A percentile compares a stretch with the other conserved stretches of the same genome.
Evolutionary conservation across 2,113 vertebrate genomes (phyloP).

Genomic region (Athene noctua): DNA sequence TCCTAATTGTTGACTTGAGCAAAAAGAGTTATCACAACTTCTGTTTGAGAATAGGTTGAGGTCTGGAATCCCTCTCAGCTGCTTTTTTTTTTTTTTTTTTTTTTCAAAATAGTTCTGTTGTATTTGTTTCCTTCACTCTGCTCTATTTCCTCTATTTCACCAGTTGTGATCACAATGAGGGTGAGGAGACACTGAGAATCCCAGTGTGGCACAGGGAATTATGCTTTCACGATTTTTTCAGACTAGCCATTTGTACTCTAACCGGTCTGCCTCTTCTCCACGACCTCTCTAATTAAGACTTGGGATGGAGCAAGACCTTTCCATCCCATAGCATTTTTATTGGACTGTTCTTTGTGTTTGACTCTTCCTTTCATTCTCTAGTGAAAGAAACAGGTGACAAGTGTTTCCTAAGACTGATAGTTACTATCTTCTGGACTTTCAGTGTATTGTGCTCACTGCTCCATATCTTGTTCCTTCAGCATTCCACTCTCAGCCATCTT

Average conservation of each 20-base stretch:
- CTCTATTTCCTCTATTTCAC: neutral
- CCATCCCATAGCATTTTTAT: neutral
- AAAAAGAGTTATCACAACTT: neutral
- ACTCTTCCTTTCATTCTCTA: neutral
- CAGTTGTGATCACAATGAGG: neutral
- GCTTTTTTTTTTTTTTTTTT: too few relatives aligned
- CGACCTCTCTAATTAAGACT: neutral
- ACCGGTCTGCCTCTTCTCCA: neutral
- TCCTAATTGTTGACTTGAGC: neutral
- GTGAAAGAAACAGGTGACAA: neutral
- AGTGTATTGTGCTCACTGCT: neutral
- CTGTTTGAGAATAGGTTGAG: neutral
- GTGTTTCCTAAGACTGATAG: neutral
- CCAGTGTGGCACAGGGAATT: neutral
- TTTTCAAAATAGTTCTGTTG: neutral
- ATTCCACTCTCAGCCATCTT: neutral
- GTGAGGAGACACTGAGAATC: neutral
- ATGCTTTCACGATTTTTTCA: neutral
- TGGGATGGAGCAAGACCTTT: neutral
- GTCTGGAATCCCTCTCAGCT: neutral
- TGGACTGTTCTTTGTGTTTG: neutral
- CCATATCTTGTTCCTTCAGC: neutral
- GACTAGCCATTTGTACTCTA: neutral
- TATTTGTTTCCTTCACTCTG: neutral
- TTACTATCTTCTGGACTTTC: neutral